These are phyloP conservation scores for Schrankia costaestrigalis DNA, from an alignment of 2,888 invertebrate genomes.

Conservation along the genomic window DNA sequence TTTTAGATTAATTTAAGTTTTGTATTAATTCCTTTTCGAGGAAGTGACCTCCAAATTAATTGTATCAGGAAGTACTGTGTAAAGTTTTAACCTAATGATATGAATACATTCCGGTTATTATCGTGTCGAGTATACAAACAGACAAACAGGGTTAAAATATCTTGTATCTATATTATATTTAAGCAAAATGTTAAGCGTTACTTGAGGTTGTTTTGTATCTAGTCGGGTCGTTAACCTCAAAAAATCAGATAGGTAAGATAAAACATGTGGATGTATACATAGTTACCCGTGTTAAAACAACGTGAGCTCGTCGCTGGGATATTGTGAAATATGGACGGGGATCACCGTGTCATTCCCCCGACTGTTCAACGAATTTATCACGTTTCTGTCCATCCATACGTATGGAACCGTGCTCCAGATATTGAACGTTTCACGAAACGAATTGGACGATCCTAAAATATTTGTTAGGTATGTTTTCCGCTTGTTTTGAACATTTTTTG, in stretches of 20 bases:
- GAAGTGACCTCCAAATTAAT: conserved; percentile 14
- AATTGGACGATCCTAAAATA: conserved; percentile 41
- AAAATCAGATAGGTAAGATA: conserved; percentile 24
- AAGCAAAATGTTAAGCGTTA: too few relatives aligned
- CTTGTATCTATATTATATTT: conserved; percentile 15
- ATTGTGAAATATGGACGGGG: conserved; percentile 67
- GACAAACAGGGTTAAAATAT: too few relatives aligned
- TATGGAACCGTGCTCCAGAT: conserved; percentile 35
- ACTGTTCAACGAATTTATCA: conserved; percentile 60
- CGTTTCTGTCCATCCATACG: conserved; percentile 47
- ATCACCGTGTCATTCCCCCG: conserved; percentile 59
- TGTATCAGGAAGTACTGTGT: conserved; percentile 12
- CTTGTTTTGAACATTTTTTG: conserved; percentile 21
- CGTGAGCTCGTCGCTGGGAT: conserved; percentile 42
- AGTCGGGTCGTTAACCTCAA: conserved; percentile 14
- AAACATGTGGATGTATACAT: conserved; percentile 38
- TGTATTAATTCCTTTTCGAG: conserved; percentile 20
- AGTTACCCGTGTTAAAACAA: conserved; percentile 53
- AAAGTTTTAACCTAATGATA: too few relatives aligned
- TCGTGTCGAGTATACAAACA: too few relatives aligned
- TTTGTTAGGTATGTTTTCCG: conserved; percentile 31
- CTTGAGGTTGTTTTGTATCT: not conserved
- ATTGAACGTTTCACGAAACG: conserved; percentile 36
- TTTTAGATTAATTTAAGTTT: conserved; percentile 32
- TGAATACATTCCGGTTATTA: too few relatives aligned